Percentiles rank a stretch among this genome's conserved stretches.
These are phyloP conservation scores for Engraulis encrasicolus DNA, from an alignment of 2,113 vertebrate species.

Conservation along the genomic window DNA sequence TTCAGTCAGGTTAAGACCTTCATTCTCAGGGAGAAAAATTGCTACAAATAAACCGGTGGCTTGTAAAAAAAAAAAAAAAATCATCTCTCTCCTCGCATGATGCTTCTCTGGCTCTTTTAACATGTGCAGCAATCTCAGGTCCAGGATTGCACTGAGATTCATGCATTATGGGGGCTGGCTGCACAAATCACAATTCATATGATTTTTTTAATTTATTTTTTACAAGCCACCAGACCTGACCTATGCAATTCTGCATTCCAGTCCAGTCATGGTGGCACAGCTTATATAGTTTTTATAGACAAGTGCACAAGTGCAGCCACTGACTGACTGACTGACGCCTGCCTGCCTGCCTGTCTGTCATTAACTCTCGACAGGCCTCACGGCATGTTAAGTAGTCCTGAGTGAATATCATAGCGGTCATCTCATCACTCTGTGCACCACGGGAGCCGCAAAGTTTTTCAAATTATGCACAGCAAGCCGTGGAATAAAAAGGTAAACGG, in stretches of 20 bases:
- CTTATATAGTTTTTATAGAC: background rate
- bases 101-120: slow-evolving; percentile 16
- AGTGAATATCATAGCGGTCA: slow-evolving; percentile 19
- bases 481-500: slow-evolving; percentile 3
- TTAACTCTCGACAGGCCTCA: background rate
- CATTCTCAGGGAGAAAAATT: slow-evolving; percentile 1
- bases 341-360: too few relatives aligned
- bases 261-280: background rate
- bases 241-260: background rate
- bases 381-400: slow-evolving; percentile 1
- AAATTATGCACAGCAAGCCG: slow-evolving; percentile 7
- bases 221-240: background rate
- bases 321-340: too few relatives aligned
- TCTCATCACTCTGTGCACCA: background rate
- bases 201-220: background rate
- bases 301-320: background rate
- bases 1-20: slow-evolving; percentile 26
- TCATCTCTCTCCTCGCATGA: too few relatives aligned
- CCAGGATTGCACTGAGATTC: slow-evolving; percentile 13
- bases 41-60: slow-evolving; percentile 40
- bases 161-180: slow-evolving; percentile 1
- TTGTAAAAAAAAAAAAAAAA: too few relatives aligned
- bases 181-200: background rate
- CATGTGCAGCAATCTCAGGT: slow-evolving; percentile 20
- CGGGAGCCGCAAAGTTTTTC: slow-evolving; percentile 7